Conservation (phyloP, 53 echinoderm and acorn worm genomes). For the Arbacia lixula region DNA sequence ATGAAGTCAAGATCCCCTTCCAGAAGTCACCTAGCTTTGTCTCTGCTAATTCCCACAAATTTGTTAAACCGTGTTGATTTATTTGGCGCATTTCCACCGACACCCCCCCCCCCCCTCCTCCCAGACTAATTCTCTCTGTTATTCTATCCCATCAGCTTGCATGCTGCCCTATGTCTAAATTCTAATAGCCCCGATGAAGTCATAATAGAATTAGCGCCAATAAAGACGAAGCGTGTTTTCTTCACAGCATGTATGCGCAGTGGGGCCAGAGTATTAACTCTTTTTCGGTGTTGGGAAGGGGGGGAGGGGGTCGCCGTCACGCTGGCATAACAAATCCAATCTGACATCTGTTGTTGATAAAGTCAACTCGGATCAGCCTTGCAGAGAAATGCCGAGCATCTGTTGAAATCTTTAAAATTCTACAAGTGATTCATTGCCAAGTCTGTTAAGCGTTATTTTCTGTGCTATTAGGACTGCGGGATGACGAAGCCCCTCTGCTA, state of each 20-base stretch:
- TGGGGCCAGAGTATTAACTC: slow-evolving; percentile 47
- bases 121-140: slow-evolving; percentile 44
- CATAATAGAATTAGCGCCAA: slow-evolving; percentile 47
- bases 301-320: slow-evolving; percentile 9
- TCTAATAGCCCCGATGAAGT: slow-evolving; percentile 41
- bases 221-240: slow-evolving; percentile 27
- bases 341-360: slow-evolving; percentile 49
- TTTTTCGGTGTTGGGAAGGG: slow-evolving; percentile 16
- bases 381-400: too few relatives aligned
- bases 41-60: slow-evolving; percentile 39
- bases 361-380: too few relatives aligned
- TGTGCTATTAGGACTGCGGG: too few relatives aligned
- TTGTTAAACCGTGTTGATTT: slow-evolving; percentile 55
- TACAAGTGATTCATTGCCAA: too few relatives aligned
- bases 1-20: slow-evolving; percentile 24
- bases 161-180: neutral
- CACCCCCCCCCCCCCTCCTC: too few relatives aligned
- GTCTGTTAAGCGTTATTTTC: too few relatives aligned
- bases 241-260: slow-evolving; percentile 11
- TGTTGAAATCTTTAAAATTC: too few relatives aligned
- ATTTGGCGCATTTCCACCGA: slow-evolving; percentile 44
- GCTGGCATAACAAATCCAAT: slow-evolving; percentile 17
- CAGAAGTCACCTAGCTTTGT: slow-evolving; percentile 42
- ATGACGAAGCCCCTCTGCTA: too few relatives aligned
- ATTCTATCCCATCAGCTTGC: slow-evolving; percentile 7